Evolutionary conservation across 2,888 invertebrate genomes (phyloP), one percentile per base, ranked within the genome.

Genomic region (Hypena proboscidalis): DNA sequence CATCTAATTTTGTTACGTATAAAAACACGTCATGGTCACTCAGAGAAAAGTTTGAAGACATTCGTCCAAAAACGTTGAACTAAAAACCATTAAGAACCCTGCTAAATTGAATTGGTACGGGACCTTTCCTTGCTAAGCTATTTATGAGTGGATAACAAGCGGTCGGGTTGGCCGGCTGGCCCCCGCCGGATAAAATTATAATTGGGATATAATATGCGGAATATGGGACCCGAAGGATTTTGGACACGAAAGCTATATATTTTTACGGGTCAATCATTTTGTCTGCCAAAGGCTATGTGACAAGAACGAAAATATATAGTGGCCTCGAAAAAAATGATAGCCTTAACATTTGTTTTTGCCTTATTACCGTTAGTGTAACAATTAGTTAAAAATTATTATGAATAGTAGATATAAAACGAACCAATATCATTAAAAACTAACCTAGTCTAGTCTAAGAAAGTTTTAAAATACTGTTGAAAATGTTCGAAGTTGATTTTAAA

Each of bases 131-230:
- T 75, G 74, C 82, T 84, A 83, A 85, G 85, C 83, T 83, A 85
- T 86, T 85, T 85, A 80, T 72, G 74, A 82, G 75, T 82, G 77
- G 79, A 73, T 79, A 80, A 80, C 80, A 81, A 83, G 83, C 74
- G 79, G 77, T 68, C 74, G 73, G 67, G 65, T 58, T 45, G 49
- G 58, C 49, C 63, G 58, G 42, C 57, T 68, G 58, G 50, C 66
- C 71, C 69, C 73, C 67, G 58, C 66, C 74, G 74, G 79, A 80
- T 78, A 77, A 83, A 81, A 85, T 85, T 80, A 83, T 86, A 86
- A 86, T 86, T 85, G 85, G 83, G 77, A 71, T 77, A 77, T 79
- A 80, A 83, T 82, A 85, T 81, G 75, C 74, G 77, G 76, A 80
- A 78, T 78, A 78, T 69, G 72, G 74, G 77, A 67, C 80, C 77